Percentiles rank a stretch among this genome's conserved stretches.
phyloP scores from a whole-genome alignment of 1,140 invertebrate species.

The Chionoecetes opilio region DNA sequence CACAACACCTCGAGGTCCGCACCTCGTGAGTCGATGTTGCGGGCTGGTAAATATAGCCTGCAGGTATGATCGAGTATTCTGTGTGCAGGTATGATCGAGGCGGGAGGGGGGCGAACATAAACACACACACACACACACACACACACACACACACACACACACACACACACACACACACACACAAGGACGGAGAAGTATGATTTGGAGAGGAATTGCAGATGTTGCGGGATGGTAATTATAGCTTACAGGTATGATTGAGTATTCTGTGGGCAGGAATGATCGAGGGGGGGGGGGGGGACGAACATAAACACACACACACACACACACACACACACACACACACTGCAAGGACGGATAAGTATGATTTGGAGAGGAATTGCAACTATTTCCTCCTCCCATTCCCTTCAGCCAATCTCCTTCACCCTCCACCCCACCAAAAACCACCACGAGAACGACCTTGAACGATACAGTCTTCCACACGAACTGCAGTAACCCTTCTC shows the following conservation, averaged over 20 bases:
- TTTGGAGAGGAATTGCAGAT: background rate
- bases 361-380: background rate
- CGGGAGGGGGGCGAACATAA: too few relatives aligned
- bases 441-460: too few relatives aligned
- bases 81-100: background rate
- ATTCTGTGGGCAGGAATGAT: background rate
- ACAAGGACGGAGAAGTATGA: background rate
- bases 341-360: constrained; percentile 13
- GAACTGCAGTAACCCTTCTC: background rate
- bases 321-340: constrained; percentile 43
- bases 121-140: too few relatives aligned
- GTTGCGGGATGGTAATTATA: background rate
- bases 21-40: too few relatives aligned
- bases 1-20: too few relatives aligned
- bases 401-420: background rate
- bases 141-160: background rate
- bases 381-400: background rate
- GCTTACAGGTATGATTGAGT: background rate
- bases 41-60: constrained; percentile 8
- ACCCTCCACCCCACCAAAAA: background rate
- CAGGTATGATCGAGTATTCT: background rate
- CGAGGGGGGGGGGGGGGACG: background rate
- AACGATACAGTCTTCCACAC: too few relatives aligned
- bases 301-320: constrained; percentile 57
- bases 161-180: constrained; percentile 33